These are phyloP conservation scores for Steromphala cineraria DNA, from an alignment of 2,888 invertebrate species.

Conservation along the genomic window DNA sequence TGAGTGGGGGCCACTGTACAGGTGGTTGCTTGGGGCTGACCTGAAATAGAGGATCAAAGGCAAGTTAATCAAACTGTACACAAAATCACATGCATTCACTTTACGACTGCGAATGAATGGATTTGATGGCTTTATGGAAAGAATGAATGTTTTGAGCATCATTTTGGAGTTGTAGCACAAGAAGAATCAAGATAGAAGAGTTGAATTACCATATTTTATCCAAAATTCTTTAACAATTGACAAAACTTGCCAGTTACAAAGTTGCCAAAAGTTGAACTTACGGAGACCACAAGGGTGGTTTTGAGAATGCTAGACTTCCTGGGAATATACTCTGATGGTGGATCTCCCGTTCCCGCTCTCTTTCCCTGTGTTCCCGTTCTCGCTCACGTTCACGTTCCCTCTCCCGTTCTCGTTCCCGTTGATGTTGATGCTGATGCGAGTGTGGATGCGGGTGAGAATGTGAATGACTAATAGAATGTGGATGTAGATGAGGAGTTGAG, in stretches of 20 bases:
- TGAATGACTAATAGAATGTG: background rate
- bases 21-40: slow-evolving; percentile 1
- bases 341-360: slow-evolving; percentile 20
- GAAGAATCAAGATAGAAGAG: too few relatives aligned
- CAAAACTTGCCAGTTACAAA: background rate
- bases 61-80: background rate
- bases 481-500: background rate
- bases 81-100: background rate
- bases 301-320: slow-evolving; percentile 44
- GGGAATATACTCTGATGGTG: slow-evolving; percentile 38
- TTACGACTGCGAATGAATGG: too few relatives aligned
- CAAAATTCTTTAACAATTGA: too few relatives aligned
- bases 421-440: background rate
- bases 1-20: slow-evolving; percentile 27
- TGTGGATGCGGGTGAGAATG: background rate
- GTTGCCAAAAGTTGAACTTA: background rate
- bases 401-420: slow-evolving; percentile 24
- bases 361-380: background rate
- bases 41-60: background rate
- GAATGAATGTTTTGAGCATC: too few relatives aligned
- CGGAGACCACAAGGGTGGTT: slow-evolving; percentile 31
- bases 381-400: slow-evolving; percentile 31
- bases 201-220: too few relatives aligned
- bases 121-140: too few relatives aligned
- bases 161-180: too few relatives aligned